A percentile compares a stretch with the other conserved stretches of the same genome.
These are phyloP conservation scores for Sebastes minor DNA, from an alignment of 2,797 vertebrate genomes.

Conservation along the genomic window DNA sequence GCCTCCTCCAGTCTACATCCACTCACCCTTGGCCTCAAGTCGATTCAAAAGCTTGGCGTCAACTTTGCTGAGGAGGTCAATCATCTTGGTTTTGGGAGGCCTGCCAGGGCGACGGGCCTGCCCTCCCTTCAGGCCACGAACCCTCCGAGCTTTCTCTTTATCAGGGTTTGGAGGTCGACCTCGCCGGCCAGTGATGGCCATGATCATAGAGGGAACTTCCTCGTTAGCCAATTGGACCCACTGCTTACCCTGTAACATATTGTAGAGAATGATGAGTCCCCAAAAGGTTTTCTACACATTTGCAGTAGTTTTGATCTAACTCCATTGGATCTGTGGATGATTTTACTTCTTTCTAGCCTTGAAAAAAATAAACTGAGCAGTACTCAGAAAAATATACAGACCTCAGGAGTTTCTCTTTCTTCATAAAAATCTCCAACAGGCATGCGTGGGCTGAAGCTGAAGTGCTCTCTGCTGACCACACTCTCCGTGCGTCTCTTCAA, in stretches of 20 bases:
- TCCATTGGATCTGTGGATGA: neutral
- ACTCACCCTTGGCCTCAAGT: constrained; percentile 90
- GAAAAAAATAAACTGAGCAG: neutral
- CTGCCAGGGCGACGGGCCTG: constrained; percentile 89
- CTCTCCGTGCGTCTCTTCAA: constrained; percentile 89
- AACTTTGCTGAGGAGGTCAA: constrained; percentile 91
- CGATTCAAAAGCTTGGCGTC: constrained; percentile 89
- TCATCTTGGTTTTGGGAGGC: constrained; percentile 90
- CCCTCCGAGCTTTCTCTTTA: constrained; percentile 80
- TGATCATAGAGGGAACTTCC: constrained; percentile 95
- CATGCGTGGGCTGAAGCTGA: constrained; percentile 99
- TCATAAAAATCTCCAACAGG: constrained; percentile 97
- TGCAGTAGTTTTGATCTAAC: neutral
- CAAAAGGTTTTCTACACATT: neutral
- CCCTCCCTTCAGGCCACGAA: constrained; percentile 72
- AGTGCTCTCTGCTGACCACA: constrained; percentile 91
- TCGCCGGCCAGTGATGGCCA: constrained; percentile 95
- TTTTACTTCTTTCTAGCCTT: neutral
- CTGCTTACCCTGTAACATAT: constrained; percentile 83
- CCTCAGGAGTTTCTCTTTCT: constrained; percentile 91
- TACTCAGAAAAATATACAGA: constrained; percentile 56
- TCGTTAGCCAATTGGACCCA: constrained; percentile 92
- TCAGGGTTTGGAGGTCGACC: constrained; percentile 95
- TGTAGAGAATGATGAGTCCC: neutral
- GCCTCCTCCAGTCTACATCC: neutral